phyloP scores from a whole-genome alignment of 2,797 vertebrate genomes.

The Remorina albescens region DNA sequence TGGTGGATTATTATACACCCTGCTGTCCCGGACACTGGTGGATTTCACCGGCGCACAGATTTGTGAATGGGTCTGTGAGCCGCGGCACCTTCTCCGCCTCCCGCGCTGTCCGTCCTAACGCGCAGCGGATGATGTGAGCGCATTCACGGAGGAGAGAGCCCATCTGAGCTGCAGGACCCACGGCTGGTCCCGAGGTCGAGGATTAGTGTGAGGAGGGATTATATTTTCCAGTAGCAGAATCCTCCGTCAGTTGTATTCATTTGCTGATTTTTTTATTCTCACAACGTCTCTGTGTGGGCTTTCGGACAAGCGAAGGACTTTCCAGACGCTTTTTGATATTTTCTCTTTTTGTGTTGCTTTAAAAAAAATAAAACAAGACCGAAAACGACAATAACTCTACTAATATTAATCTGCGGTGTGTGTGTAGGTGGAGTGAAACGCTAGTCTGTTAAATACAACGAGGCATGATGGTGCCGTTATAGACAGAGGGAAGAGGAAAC shows the following conservation, averaged over 20 bases:
- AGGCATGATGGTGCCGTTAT: too few species aligned
- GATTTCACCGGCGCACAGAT: slow-evolving; percentile 51
- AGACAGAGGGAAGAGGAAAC: too few species aligned
- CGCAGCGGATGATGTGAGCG: neutral
- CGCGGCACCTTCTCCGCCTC: too few species aligned
- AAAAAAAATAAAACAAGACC: neutral
- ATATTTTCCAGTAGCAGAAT: slow-evolving; percentile 63
- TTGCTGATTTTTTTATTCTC: slow-evolving; percentile 20
- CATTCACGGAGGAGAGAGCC: neutral
- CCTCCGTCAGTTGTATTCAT: slow-evolving; percentile 54
- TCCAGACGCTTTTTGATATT: neutral
- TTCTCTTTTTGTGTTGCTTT: neutral
- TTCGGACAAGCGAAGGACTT: slow-evolving; percentile 12
- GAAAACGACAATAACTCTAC: neutral
- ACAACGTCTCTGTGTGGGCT: neutral
- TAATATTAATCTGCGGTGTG: neutral
- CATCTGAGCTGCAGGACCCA: slow-evolving; percentile 9
- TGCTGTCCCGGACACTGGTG: slow-evolving; percentile 20
- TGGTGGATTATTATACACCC: neutral
- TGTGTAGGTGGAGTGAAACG: neutral
- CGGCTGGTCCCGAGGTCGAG: slow-evolving; percentile 50
- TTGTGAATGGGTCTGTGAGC: slow-evolving; percentile 66
- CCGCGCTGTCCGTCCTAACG: too few species aligned
- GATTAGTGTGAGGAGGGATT: slow-evolving; percentile 77
- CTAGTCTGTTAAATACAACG: neutral